These are phyloP conservation scores for Limnodromus scolopaceus DNA, from an alignment of 2,797 vertebrate genomes.

Conservation along the genomic window DNA sequence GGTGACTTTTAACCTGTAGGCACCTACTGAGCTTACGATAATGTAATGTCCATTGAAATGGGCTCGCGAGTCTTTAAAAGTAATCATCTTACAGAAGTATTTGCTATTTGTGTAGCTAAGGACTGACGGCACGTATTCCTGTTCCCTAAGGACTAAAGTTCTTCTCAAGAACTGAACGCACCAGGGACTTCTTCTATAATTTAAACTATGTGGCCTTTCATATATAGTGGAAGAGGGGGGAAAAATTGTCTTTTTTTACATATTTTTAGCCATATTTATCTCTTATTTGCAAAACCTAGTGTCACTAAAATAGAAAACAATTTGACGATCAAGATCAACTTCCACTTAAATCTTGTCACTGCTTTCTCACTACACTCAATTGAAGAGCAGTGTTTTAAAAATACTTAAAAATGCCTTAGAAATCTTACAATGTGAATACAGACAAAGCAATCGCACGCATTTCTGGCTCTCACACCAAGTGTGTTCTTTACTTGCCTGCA, in stretches of 20 bases:
- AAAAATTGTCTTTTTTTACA: not conserved
- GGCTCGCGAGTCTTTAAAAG: not conserved
- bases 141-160: not conserved
- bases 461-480: not conserved
- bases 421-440: fast-evolving
- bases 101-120: not conserved
- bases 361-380: not conserved
- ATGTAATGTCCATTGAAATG: not conserved
- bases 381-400: not conserved
- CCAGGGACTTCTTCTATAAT: not conserved
- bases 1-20: not conserved
- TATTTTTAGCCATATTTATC: not conserved
- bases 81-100: not conserved
- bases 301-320: not conserved
- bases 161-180: not conserved
- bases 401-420: not conserved
- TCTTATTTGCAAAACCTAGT: not conserved
- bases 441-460: fast-evolving
- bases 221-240: not conserved
- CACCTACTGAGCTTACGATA: not conserved
- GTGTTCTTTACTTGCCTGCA: not conserved
- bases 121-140: not conserved
- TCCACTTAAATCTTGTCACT: not conserved
- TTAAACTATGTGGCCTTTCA: not conserved
- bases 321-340: not conserved